phyloP scores from a whole-genome alignment of 2,888 invertebrate genomes.

The Cerastis rubricosa region DNA sequence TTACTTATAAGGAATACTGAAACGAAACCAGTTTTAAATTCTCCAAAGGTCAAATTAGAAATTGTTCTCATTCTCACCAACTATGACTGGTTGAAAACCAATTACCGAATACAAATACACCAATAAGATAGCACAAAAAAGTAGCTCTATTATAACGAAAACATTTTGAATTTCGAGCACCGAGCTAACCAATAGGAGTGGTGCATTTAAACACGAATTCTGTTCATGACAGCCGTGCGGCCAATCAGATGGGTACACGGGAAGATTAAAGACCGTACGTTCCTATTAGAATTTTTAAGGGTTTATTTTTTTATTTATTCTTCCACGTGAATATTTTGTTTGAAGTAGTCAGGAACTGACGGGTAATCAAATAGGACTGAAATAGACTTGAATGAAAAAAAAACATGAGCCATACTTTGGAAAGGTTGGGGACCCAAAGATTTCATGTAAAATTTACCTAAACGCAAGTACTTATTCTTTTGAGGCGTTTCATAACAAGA shows the following conservation, averaged over 20 bases:
- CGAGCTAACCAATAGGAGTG: slow-evolving; percentile 80
- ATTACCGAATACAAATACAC: slow-evolving; percentile 77
- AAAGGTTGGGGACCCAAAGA: no score
- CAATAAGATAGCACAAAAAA: slow-evolving; percentile 75
- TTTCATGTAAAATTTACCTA: no score
- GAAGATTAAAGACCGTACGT: slow-evolving; percentile 83
- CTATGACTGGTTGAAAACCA: slow-evolving; percentile 72
- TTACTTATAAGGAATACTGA: slow-evolving; percentile 14
- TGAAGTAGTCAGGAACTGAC: slow-evolving; percentile 53
- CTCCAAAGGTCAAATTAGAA: slow-evolving; percentile 64
- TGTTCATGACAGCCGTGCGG: slow-evolving; percentile 86
- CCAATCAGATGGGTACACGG: slow-evolving; percentile 86
- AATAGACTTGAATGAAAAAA: slow-evolving; percentile 9
- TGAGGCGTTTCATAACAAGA: background rate
- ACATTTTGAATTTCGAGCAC: slow-evolving; percentile 79
- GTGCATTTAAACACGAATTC: slow-evolving; percentile 85
- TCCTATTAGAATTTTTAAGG: slow-evolving; percentile 84
- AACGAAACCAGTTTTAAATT: slow-evolving; percentile 47
- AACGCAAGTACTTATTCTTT: background rate
- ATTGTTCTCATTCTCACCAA: slow-evolving; percentile 44
- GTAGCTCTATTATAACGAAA: slow-evolving; percentile 73
- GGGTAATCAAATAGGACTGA: slow-evolving; percentile 26
- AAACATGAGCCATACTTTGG: no score
- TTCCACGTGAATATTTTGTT: slow-evolving; percentile 63
- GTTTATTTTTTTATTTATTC: slow-evolving; percentile 71